These are phyloP conservation scores for Catostylus mosaicus DNA, from an alignment of 30 jellyfish, hydroid and myxozoan genomes.

Conservation along the genomic window DNA sequence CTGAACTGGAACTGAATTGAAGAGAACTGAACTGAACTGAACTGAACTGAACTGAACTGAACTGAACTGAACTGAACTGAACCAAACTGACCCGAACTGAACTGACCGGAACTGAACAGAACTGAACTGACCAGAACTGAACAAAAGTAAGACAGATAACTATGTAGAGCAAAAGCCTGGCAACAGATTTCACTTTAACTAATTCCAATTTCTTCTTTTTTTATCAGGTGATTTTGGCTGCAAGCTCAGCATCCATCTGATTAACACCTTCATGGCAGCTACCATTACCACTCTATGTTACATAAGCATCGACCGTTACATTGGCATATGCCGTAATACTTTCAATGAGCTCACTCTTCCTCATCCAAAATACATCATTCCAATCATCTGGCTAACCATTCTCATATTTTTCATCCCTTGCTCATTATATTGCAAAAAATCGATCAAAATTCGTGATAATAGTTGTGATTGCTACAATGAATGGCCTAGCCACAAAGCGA, in stretches of 20 bases:
- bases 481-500: slow-evolving; percentile 16
- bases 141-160: no score
- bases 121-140: no score
- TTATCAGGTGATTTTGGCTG: slow-evolving; percentile 38
- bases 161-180: no score
- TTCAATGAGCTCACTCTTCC: not conserved
- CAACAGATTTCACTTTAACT: no score
- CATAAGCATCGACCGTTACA: slow-evolving; percentile 35
- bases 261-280: slow-evolving; percentile 9
- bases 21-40: no score
- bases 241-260: slow-evolving; percentile 25
- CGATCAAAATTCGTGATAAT: not conserved
- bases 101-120: no score
- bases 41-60: no score
- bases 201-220: no score
- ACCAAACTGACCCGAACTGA: no score
- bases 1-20: no score
- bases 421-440: slow-evolving; percentile 1
- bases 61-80: no score
- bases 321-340: slow-evolving; percentile 21
- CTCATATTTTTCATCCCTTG: not conserved
- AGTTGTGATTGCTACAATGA: slow-evolving; percentile 19
- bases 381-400: slow-evolving; percentile 13
- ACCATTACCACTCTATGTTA: slow-evolving; percentile 6
- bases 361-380: not conserved